These are phyloP conservation scores for Toxostoma redivivum DNA, from an alignment of 2,113 vertebrate species.

Conservation along the genomic window DNA sequence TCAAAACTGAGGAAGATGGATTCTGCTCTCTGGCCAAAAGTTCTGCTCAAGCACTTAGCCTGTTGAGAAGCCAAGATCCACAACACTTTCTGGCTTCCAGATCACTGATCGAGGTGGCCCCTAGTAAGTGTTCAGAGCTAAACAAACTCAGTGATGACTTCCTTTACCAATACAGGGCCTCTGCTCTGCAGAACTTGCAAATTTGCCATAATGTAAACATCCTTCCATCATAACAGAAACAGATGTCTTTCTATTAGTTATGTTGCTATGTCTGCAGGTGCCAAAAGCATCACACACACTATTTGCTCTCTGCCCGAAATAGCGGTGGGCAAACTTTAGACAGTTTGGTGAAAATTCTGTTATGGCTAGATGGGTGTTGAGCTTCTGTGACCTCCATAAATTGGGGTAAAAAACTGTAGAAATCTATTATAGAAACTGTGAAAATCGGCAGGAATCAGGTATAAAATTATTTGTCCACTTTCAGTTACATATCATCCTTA, in stretches of 20 bases:
- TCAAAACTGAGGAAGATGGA: conserved; percentile 47
- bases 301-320: conserved; percentile 32
- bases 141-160: conserved; percentile 27
- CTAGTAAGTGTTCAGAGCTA: conserved; percentile 27
- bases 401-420: not conserved
- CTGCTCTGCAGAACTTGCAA: conserved; percentile 21
- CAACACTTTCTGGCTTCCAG: conserved; percentile 37
- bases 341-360: conserved; percentile 38
- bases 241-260: conserved; percentile 36
- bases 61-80: conserved; percentile 45
- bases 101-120: conserved; percentile 25
- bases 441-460: not conserved
- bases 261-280: conserved; percentile 26
- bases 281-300: conserved; percentile 35
- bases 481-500: not conserved
- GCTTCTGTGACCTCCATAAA: not conserved
- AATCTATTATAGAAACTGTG: not conserved
- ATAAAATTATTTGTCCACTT: not conserved
- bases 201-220: conserved; percentile 53
- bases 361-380: not conserved
- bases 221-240: conserved; percentile 54
- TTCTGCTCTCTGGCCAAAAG: conserved; percentile 10
- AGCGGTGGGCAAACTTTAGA: not conserved
- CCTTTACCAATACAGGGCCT: not conserved
- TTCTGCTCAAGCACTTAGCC: conserved; percentile 30